Evolutionary conservation across 2,888 invertebrate genomes (phyloP).

Genomic region (Caenorhabditis uteleia): DNA sequence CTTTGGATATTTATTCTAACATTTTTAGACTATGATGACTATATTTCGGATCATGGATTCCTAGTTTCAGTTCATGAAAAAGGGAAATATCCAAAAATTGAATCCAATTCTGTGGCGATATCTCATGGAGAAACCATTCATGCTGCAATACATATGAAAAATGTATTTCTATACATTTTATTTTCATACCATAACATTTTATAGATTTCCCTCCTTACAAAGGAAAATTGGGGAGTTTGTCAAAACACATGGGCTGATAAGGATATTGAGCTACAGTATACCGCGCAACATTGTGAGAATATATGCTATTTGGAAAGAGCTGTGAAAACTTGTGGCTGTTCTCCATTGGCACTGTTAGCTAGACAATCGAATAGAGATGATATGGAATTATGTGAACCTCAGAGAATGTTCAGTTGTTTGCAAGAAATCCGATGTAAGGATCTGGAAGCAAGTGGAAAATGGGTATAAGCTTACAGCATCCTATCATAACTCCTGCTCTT

Average conservation of each 20-base stretch:
- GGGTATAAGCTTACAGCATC: not conserved
- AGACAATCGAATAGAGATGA: not conserved
- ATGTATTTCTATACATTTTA: constrained; percentile 27
- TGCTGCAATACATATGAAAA: constrained; percentile 44
- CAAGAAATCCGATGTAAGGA: no score
- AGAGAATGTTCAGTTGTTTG: not conserved
- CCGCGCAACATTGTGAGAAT: constrained; percentile 47
- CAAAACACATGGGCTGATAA: constrained; percentile 17
- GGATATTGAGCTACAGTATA: constrained; percentile 43
- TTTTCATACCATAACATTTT: constrained; percentile 2
- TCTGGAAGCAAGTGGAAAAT: no score
- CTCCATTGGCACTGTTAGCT: constrained; percentile 16
- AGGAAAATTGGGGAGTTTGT: constrained; percentile 56
- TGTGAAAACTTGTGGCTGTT: constrained; percentile 42
- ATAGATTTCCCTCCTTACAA: constrained; percentile 50
- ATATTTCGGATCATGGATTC: constrained; percentile 46
- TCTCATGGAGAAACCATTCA: constrained; percentile 46
- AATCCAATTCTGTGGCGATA: constrained; percentile 35
- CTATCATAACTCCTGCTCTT: constrained; percentile 7
- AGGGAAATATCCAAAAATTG: constrained; percentile 35
- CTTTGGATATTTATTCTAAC: not conserved
- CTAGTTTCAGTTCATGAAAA: constrained; percentile 41
- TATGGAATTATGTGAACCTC: not conserved
- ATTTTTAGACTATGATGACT: no score
- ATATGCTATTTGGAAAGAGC: constrained; percentile 35